Base-by-base conservation (phyloP, 2,888 invertebrate species). In the Onchidella celtica region DNA sequence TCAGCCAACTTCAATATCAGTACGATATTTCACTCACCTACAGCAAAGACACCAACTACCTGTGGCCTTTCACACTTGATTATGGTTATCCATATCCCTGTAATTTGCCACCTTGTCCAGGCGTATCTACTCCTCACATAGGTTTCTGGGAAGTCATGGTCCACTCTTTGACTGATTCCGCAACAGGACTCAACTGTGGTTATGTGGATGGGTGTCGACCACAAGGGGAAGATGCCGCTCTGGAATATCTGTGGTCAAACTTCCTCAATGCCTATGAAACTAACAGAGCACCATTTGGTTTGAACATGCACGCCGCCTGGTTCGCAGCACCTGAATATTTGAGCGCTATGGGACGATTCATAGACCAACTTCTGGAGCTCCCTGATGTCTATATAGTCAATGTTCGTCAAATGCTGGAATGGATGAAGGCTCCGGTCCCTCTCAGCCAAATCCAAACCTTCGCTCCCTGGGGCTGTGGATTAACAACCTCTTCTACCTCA, bases 21-120 rank as follows among this genome's bases (percentile, higher is more conserved):
- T 90, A 90, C 72, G 90, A 90, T 76, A 88, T 89, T 11, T 89
- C 90, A 2, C 82, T 90, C n/a, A 81, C 84, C 32, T 75, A 74
- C 36, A 36, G 55, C 61, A 55, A 65, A 0, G 72, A 69, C 55
- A 3, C 6, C 24, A 3, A 47, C 55, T 34, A 38, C 9, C 80
- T 84, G 21, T 83, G 81, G 61, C 98, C 98, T 0, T 98, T 98
- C 94, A 98, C 98, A 0, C 95, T 98, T 63, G 98, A 98, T 93
- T 97, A 83, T 68, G 88, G 90, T 0, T 91, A 87, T 83, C 88
- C 89, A 2, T 89, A 89, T 47, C 86, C 86, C 24, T 90, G 90
- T 69, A 87, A 88, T 34, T 88, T 90, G 0, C 86, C 86, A 27
- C 88, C 89, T 0, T 90, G 90, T 79, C 90, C 90, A 2, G 32